These are phyloP conservation scores for Synergus laeviventris DNA, from an alignment of 2,888 invertebrate species.

Conservation along the genomic window DNA sequence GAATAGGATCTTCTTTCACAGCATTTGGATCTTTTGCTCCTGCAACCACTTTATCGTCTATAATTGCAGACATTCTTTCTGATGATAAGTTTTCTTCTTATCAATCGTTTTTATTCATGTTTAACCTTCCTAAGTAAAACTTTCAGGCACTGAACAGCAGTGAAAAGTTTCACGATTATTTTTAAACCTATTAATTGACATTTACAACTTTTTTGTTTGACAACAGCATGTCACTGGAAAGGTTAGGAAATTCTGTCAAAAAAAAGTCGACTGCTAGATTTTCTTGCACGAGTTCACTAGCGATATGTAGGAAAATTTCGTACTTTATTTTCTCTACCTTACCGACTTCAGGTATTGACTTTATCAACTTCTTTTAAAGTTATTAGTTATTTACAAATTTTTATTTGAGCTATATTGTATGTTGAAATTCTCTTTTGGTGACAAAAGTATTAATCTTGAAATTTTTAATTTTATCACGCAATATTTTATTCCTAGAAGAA, in stretches of 20 bases:
- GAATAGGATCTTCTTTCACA: conserved; percentile 73
- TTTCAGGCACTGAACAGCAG: not conserved
- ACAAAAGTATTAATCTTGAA: no score
- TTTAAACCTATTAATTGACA: not conserved
- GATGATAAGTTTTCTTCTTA: not conserved
- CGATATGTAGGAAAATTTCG: not conserved
- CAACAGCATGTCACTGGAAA: conserved; percentile 19
- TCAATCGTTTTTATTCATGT: not conserved
- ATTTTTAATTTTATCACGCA: no score
- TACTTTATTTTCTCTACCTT: not conserved
- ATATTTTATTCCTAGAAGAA: no score
- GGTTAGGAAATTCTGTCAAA: conserved; percentile 24
- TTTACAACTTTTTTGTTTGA: conserved; percentile 22
- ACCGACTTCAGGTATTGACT: not conserved
- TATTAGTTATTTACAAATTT: no score
- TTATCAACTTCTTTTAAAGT: not conserved
- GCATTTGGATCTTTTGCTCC: conserved; percentile 69
- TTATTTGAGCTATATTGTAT: no score
- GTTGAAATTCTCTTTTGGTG: no score
- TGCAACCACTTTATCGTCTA: conserved; percentile 74
- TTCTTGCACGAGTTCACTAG: not conserved
- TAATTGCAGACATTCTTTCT: conserved; percentile 69
- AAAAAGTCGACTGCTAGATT: not conserved
- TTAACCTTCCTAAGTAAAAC: not conserved
- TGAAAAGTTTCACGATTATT: not conserved